Percentiles rank a stretch among this genome's conserved stretches.
phyloP scores from a whole-genome alignment of 2,113 vertebrate genomes.

The Charadrius vociferus region DNA sequence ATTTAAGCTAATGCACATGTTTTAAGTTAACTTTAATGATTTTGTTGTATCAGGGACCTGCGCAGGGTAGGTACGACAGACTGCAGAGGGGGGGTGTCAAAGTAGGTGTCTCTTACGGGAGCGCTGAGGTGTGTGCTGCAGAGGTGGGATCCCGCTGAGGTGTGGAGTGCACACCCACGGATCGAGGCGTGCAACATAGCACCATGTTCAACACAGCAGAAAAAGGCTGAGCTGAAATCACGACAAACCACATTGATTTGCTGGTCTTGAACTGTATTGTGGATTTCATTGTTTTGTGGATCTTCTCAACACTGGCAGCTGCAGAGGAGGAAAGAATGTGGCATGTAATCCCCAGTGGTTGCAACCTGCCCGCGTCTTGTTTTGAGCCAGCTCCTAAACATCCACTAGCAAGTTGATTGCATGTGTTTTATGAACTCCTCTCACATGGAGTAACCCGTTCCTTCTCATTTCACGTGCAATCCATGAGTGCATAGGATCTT shows the following conservation, averaged over 20 bases:
- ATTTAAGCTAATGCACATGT: fast-evolving
- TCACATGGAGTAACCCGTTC: not conserved
- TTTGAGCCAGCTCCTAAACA: not conserved
- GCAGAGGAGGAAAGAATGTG: not conserved
- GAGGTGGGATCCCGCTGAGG: not conserved
- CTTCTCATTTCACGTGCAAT: not conserved
- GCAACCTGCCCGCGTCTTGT: not conserved
- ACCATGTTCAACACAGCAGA: not conserved
- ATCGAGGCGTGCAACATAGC: fast-evolving
- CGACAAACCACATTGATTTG: not conserved
- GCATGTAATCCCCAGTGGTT: not conserved
- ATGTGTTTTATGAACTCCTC: not conserved
- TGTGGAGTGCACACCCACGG: not conserved
- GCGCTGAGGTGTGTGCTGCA: not conserved
- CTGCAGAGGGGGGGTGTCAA: not conserved
- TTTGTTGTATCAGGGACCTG: not conserved
- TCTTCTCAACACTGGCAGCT: not conserved
- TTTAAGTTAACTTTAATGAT: not conserved
- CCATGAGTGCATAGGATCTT: not conserved
- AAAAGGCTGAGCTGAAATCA: not conserved
- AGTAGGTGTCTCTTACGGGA: fast-evolving
- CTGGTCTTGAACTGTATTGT: not conserved
- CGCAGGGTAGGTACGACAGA: not conserved
- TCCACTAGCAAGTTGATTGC: not conserved
- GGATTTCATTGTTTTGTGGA: not conserved